Percentiles rank a stretch among this genome's conserved stretches.
Conservation (phyloP, 2,113 vertebrate genomes). For the Catagonus wagneri region DNA sequence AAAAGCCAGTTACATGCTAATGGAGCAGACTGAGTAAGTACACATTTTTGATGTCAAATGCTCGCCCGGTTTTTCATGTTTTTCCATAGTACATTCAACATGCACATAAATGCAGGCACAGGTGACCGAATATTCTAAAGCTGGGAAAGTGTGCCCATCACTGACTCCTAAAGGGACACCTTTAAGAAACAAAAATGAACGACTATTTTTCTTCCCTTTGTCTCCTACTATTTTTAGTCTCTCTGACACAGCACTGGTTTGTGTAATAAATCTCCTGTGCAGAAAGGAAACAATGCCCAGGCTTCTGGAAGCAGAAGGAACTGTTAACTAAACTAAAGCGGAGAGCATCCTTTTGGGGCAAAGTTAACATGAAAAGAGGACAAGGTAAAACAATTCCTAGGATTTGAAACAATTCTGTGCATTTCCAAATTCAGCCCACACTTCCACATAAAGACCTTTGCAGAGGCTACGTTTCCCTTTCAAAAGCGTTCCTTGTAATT, state of each 20-base stretch:
- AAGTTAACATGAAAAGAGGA: background rate
- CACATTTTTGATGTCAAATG: background rate
- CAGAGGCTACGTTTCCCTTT: background rate
- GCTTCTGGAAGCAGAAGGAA: background rate
- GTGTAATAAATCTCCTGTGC: background rate
- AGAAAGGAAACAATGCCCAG: background rate
- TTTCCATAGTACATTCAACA: background rate
- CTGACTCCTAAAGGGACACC: background rate
- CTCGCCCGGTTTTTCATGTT: rapidly evolving
- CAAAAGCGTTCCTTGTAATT: background rate
- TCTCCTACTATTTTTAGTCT: background rate
- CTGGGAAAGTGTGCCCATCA: background rate
- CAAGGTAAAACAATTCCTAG: background rate
- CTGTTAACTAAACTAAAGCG: background rate
- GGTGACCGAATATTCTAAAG: background rate
- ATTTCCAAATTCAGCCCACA: background rate
- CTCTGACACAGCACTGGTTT: background rate
- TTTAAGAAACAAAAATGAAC: background rate
- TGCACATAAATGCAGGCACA: background rate
- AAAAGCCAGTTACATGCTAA: background rate
- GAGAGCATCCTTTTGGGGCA: rapidly evolving
- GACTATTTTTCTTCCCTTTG: background rate
- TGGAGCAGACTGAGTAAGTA: background rate
- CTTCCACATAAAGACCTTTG: background rate
- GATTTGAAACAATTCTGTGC: background rate